These are phyloP conservation scores for Ichneumoninae sp. DNA, from an alignment of 2,888 invertebrate species.

Conservation along the genomic window DNA sequence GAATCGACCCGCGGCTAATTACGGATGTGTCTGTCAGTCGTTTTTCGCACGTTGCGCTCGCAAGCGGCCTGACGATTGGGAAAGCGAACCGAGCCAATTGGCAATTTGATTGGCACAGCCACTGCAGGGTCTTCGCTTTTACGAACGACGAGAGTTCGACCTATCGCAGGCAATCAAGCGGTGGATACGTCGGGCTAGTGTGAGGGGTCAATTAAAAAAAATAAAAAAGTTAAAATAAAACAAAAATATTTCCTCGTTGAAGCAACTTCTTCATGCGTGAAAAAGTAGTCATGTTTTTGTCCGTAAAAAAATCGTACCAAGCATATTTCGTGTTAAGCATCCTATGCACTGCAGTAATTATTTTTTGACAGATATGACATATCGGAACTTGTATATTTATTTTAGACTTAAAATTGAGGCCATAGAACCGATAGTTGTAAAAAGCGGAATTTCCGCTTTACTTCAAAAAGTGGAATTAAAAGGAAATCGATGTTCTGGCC, in stretches of 20 bases:
- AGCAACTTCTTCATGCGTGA: background rate
- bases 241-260: background rate
- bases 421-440: background rate
- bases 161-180: conserved; percentile 27
- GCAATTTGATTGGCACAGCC: conserved; percentile 2
- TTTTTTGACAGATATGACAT: background rate
- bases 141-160: background rate
- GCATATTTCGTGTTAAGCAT: background rate
- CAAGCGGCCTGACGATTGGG: background rate
- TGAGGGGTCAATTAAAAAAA: background rate
- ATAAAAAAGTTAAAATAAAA: background rate
- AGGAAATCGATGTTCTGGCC: background rate
- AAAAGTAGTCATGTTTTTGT: background rate
- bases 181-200: background rate
- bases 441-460: background rate
- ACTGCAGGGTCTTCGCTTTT: background rate
- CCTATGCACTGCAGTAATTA: background rate
- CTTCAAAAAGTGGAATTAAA: background rate
- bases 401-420: background rate
- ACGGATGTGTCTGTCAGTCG: conserved; percentile 1
- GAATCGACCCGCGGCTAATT: conserved; percentile 10
- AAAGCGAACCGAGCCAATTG: conserved; percentile 12
- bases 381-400: background rate
- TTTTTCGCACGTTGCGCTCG: background rate
- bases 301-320: background rate